Evolutionary conservation across 1,140 invertebrate genomes (phyloP).

Genomic region (Drosophila seguyi): DNA sequence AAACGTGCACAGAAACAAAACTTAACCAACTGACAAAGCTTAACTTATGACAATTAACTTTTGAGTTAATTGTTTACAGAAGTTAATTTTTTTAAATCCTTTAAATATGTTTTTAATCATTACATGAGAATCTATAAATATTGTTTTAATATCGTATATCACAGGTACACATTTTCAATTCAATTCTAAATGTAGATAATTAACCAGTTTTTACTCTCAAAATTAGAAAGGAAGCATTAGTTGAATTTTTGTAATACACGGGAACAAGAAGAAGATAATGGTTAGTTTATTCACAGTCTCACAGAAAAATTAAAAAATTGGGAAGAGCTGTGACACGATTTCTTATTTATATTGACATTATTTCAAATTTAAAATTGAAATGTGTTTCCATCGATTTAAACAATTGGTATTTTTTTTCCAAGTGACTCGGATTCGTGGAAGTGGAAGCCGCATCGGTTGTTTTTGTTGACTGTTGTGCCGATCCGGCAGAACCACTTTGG

Average conservation of each 20-base stretch:
- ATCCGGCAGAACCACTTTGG: constrained; percentile 71
- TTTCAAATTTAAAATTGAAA: no score
- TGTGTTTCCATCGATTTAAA: neutral
- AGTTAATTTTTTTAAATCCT: neutral
- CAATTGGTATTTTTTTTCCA: neutral
- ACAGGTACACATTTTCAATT: neutral
- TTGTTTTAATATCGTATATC: neutral
- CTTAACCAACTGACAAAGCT: neutral
- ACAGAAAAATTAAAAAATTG: no score
- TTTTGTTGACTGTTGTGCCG: constrained; percentile 39
- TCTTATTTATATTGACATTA: no score
- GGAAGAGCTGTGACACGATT: neutral
- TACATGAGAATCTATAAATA: neutral
- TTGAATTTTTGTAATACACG: neutral
- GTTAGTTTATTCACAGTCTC: neutral
- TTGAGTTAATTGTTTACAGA: neutral
- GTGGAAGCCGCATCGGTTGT: constrained; percentile 21
- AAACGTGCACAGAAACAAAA: constrained; percentile 39
- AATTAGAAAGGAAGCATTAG: constrained; percentile 10
- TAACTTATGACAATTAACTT: neutral
- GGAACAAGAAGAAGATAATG: neutral
- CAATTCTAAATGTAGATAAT: neutral
- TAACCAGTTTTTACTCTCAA: neutral
- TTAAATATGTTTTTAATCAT: neutral
- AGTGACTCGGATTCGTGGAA: constrained; percentile 46